Evolutionary conservation across 2,888 invertebrate genomes (phyloP).

Genomic region (Caenorhabditis zanzibari): DNA sequence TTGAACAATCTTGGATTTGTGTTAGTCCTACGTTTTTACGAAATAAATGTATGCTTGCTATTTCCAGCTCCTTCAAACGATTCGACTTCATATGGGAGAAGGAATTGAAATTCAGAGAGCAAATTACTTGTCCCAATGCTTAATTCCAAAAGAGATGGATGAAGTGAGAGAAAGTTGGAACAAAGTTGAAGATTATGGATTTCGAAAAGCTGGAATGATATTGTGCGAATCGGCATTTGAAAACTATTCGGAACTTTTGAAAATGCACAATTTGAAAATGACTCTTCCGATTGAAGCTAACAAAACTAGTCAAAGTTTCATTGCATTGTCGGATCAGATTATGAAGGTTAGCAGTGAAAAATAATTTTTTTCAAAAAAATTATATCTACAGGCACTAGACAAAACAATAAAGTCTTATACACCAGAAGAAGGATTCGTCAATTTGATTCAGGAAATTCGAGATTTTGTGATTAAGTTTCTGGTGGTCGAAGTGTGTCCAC

Average conservation of each 20-base stretch:
- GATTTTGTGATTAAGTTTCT: slow-evolving; percentile 77
- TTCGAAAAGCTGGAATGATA: slow-evolving; percentile 73
- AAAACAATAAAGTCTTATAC: slow-evolving; percentile 76
- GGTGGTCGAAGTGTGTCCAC: slow-evolving; percentile 80
- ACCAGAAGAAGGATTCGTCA: slow-evolving; percentile 72
- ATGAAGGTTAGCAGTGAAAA: slow-evolving; percentile 62
- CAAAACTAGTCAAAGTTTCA: slow-evolving; percentile 67
- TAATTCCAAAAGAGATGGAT: slow-evolving; percentile 74
- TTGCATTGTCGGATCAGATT: slow-evolving; percentile 72
- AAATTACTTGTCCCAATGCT: slow-evolving; percentile 77
- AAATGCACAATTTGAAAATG: slow-evolving; percentile 70
- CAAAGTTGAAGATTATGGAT: slow-evolving; percentile 71
- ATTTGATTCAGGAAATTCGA: slow-evolving; percentile 73
- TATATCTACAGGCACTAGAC: slow-evolving; percentile 74
- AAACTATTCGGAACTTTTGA: slow-evolving; percentile 72
- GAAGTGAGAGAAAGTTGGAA: slow-evolving; percentile 72
- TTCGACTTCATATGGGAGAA: slow-evolving; percentile 75
- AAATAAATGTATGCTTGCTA: not conserved
- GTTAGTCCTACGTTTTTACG: slow-evolving; percentile 54
- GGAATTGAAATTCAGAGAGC: slow-evolving; percentile 79
- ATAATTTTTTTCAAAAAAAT: not conserved
- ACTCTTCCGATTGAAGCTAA: slow-evolving; percentile 64
- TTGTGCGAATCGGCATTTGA: slow-evolving; percentile 74
- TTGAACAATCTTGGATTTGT: slow-evolving; percentile 77
- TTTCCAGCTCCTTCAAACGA: slow-evolving; percentile 74